These are phyloP conservation scores for Varroa destructor DNA, from an alignment of 1,140 invertebrate species.

Conservation along the genomic window DNA sequence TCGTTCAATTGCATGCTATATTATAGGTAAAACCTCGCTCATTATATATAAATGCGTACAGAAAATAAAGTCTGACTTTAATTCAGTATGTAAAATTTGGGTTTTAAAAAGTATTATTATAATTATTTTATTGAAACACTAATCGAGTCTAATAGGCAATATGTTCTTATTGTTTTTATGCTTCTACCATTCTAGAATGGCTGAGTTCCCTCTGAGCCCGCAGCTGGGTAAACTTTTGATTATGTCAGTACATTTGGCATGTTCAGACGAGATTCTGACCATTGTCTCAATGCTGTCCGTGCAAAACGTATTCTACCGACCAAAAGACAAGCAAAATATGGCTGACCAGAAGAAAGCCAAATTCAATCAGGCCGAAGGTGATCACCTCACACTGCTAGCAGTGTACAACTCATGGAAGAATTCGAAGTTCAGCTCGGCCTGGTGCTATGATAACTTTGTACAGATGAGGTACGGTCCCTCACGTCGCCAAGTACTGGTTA, in stretches of 20 bases:
- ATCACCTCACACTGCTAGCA: constrained; percentile 90
- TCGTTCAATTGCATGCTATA: no score
- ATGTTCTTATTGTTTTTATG: no score
- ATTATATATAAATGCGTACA: neutral
- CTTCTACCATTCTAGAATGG: constrained; percentile 57
- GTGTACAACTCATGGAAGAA: constrained; percentile 99
- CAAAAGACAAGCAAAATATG: constrained; percentile 83
- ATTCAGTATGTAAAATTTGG: no score
- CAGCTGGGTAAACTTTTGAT: constrained; percentile 98
- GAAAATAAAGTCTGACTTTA: no score
- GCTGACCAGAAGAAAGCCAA: constrained; percentile 98
- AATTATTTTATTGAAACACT: no score
- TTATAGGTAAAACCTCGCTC: no score
- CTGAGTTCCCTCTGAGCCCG: constrained; percentile 95
- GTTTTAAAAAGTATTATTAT: no score
- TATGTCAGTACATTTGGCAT: constrained; percentile 96
- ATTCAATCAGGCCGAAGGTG: constrained; percentile 96
- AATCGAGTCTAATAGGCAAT: no score
- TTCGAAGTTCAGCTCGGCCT: constrained; percentile 95
- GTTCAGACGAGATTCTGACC: constrained; percentile 94
- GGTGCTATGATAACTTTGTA: constrained; percentile 99
- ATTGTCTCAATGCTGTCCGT: constrained; percentile 98
- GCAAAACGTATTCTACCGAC: constrained; percentile 93
- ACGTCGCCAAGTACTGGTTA: neutral
- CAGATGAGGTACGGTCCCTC: constrained; percentile 51